Conservation (phyloP, 2,888 invertebrate species). For the Stenichneumon culpator region DNA sequence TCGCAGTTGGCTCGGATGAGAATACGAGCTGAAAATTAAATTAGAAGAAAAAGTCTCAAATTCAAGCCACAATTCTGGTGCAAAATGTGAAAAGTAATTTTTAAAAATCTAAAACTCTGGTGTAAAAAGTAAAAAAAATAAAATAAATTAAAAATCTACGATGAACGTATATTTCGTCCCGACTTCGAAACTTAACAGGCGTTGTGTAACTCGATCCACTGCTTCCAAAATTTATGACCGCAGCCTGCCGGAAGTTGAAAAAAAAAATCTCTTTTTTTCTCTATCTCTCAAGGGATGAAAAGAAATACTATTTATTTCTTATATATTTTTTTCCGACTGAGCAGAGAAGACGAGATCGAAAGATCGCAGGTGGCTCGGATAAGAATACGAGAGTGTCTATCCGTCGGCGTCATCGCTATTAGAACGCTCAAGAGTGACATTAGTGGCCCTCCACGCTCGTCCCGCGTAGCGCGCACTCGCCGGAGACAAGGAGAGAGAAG, state of each 20-base stretch:
- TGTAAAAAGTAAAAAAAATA: background rate
- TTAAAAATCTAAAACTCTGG: no score
- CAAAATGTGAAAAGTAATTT: background rate
- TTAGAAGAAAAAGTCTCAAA: no score
- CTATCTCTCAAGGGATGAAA: no score
- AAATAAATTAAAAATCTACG: background rate
- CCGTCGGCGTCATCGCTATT: conserved; percentile 64
- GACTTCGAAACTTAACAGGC: background rate
- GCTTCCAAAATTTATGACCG: background rate
- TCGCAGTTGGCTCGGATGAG: no score
- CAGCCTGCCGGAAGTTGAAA: background rate
- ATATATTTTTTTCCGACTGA: background rate
- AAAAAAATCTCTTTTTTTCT: no score
- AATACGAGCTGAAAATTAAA: no score
- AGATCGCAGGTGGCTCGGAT: conserved; percentile 40
- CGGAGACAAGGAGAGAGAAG: conserved; percentile 19
- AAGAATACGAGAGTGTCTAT: conserved; percentile 30
- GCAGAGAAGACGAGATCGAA: background rate
- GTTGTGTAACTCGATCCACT: background rate
- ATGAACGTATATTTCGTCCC: background rate
- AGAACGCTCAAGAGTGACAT: conserved; percentile 54
- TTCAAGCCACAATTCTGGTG: no score
- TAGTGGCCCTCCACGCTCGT: conserved; percentile 35
- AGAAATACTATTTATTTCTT: no score
- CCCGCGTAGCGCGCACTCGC: conserved; percentile 27